These are phyloP conservation scores for Probosciger aterrimus DNA, from an alignment of 2,113 vertebrate genomes.

Conservation along the genomic window DNA sequence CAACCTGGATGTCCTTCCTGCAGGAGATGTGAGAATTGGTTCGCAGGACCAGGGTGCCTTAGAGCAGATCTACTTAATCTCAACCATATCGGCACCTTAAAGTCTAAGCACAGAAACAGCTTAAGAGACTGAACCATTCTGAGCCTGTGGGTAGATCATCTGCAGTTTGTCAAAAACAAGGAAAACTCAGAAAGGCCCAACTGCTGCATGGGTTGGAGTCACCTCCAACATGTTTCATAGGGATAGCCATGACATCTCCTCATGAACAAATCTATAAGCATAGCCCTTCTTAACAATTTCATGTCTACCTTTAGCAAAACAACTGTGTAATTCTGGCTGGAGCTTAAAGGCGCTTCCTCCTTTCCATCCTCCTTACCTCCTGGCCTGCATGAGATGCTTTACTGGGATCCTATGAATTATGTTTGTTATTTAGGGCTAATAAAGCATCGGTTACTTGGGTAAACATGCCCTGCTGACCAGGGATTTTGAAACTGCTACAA, in stretches of 20 bases:
- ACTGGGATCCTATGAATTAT: not conserved
- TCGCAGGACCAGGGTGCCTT: not conserved
- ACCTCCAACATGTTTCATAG: not conserved
- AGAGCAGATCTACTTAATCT: not conserved
- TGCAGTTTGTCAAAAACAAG: not conserved
- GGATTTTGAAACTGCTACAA: not conserved
- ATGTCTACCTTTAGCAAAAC: not conserved
- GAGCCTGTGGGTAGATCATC: not conserved
- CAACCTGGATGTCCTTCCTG: not conserved
- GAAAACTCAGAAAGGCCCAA: not conserved
- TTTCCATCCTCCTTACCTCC: not conserved
- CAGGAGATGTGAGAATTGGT: not conserved
- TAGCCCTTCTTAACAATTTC: not conserved
- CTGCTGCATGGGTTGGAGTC: not conserved
- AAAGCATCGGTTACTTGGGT: not conserved
- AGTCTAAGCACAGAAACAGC: not conserved
- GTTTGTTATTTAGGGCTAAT: not conserved
- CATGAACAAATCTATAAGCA: not conserved
- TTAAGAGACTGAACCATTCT: not conserved
- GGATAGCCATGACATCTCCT: not conserved
- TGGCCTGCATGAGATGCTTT: not conserved
- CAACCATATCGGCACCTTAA: not conserved
- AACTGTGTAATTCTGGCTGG: not conserved
- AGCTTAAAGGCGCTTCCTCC: not conserved
- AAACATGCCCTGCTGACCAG: not conserved